These are phyloP conservation scores for Drosophila longiperda DNA, from an alignment of 2,888 invertebrate genomes.

Conservation along the genomic window DNA sequence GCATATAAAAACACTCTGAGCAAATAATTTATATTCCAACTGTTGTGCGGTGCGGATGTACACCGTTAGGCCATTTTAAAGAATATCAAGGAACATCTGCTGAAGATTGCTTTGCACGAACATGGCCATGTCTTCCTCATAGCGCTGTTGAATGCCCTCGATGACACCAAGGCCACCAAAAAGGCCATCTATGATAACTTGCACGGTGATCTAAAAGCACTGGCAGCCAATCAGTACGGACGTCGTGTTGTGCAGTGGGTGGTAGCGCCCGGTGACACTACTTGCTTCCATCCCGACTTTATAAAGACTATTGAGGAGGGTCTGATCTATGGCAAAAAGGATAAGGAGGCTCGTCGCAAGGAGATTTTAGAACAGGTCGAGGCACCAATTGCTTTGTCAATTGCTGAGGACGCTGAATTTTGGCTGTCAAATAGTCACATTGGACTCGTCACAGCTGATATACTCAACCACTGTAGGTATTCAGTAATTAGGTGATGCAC, in stretches of 20 bases:
- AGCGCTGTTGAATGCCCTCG: conserved; percentile 94
- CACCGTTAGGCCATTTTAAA: conserved; percentile 91
- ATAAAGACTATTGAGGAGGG: conserved; percentile 91
- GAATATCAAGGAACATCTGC: conserved; percentile 93
- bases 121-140: conserved; percentile 93
- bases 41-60: too few species aligned
- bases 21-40: neutral
- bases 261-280: conserved; percentile 91
- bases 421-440: conserved; percentile 90
- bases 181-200: conserved; percentile 92
- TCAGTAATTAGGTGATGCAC: neutral
- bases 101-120: conserved; percentile 93
- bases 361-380: conserved; percentile 90
- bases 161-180: conserved; percentile 95
- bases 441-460: conserved; percentile 89
- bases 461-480: conserved; percentile 87
- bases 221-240: conserved; percentile 92
- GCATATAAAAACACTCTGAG: neutral
- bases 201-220: conserved; percentile 88
- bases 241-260: conserved; percentile 94
- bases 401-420: conserved; percentile 87
- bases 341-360: conserved; percentile 87
- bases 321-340: conserved; percentile 91
- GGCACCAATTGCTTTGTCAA: conserved; percentile 86
- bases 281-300: conserved; percentile 93